These are phyloP conservation scores for Drosophila putrida DNA, from an alignment of 2,888 invertebrate genomes.

Conservation along the genomic window DNA sequence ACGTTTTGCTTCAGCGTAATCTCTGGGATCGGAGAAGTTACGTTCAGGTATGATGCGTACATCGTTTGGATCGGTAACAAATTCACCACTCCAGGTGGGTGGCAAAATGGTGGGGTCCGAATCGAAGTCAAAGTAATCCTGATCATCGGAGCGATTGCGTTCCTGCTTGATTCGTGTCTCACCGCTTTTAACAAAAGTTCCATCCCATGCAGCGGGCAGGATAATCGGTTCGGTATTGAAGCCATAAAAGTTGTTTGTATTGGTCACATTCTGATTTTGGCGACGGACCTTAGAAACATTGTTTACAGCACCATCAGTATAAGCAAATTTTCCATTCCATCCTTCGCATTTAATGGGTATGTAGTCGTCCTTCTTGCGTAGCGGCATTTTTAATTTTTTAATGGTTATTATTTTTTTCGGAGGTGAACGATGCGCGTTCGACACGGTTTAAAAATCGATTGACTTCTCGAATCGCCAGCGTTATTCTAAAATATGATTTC, in stretches of 20 bases:
- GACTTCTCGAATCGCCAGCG: slow-evolving; percentile 39
- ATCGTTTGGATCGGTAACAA: slow-evolving; percentile 83
- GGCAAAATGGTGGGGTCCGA: slow-evolving; percentile 82
- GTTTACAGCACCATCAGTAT: slow-evolving; percentile 79
- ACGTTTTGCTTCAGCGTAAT: slow-evolving; percentile 83
- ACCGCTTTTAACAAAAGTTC: slow-evolving; percentile 83
- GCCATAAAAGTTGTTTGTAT: slow-evolving; percentile 84
- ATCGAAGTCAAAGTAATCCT: slow-evolving; percentile 81
- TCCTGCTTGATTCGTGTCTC: slow-evolving; percentile 79
- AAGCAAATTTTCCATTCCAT: slow-evolving; percentile 85
- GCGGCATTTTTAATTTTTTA: slow-evolving; percentile 68
- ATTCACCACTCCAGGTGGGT: slow-evolving; percentile 84
- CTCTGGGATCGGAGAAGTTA: slow-evolving; percentile 84
- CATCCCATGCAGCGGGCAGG: slow-evolving; percentile 84
- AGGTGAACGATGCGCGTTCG: slow-evolving; percentile 42
- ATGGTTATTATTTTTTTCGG: not conserved
- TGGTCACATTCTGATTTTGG: slow-evolving; percentile 83
- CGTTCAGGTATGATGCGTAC: slow-evolving; percentile 83
- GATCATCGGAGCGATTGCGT: slow-evolving; percentile 84
- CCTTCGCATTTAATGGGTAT: slow-evolving; percentile 85
- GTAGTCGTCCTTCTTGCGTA: slow-evolving; percentile 82
- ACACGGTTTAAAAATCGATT: slow-evolving; percentile 63
- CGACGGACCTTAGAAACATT: slow-evolving; percentile 83
- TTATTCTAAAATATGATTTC: slow-evolving; percentile 79
- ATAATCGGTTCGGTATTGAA: slow-evolving; percentile 81